phyloP scores from a whole-genome alignment of 2,888 invertebrate species.

The Morinoia aosen region DNA sequence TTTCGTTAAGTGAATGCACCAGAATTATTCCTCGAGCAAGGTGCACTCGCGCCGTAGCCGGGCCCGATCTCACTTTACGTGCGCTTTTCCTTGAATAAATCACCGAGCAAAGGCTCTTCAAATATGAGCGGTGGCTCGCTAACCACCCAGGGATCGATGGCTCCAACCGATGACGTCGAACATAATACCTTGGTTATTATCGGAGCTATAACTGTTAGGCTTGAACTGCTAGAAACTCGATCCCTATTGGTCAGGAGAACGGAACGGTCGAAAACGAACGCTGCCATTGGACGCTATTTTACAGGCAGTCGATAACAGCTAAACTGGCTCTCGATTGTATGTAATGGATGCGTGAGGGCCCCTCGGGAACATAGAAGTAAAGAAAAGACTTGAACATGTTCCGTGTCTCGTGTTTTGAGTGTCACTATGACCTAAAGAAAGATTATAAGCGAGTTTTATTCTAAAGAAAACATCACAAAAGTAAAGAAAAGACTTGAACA shows the following conservation, averaged over 20 bases:
- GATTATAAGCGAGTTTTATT: background rate
- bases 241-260: slow-evolving; percentile 30
- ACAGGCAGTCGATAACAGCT: slow-evolving; percentile 27
- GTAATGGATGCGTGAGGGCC: slow-evolving; percentile 22
- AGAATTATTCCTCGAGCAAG: background rate
- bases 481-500: background rate
- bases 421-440: background rate
- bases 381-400: background rate
- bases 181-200: slow-evolving; percentile 49
- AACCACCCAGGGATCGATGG: slow-evolving; percentile 26
- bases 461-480: no score
- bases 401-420: background rate
- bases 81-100: slow-evolving; percentile 8
- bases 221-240: background rate
- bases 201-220: slow-evolving; percentile 20
- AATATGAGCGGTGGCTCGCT: background rate
- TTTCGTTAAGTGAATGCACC: background rate
- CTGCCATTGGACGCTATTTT: slow-evolving; percentile 21
- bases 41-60: background rate
- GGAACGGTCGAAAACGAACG: background rate
- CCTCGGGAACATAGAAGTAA: background rate
- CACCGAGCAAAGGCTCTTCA: slow-evolving; percentile 30
- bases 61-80: background rate
- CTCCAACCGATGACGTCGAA: slow-evolving; percentile 39
- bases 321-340: slow-evolving; percentile 12